Percentiles rank a stretch among this genome's conserved stretches.
These are phyloP conservation scores for Volucella inflata DNA, from an alignment of 2,888 invertebrate species.

Conservation along the genomic window DNA sequence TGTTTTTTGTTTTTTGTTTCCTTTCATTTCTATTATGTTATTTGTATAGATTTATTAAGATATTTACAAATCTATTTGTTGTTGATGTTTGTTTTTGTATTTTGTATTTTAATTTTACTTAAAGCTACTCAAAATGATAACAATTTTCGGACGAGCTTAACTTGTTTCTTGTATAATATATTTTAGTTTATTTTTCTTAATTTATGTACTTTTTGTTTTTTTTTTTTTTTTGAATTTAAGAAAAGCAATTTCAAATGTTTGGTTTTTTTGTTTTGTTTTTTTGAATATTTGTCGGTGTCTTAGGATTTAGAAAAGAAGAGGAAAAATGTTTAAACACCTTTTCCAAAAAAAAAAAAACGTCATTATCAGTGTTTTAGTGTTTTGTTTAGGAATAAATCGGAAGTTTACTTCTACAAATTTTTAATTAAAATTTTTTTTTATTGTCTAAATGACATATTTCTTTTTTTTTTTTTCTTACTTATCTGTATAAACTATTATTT, in stretches of 20 bases:
- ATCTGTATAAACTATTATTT: slow-evolving; percentile 17
- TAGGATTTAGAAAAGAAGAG: slow-evolving; percentile 37
- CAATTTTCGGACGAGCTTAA: slow-evolving; percentile 74
- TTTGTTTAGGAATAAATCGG: slow-evolving; percentile 67
- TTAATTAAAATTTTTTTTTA: slow-evolving; percentile 50
- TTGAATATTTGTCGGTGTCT: slow-evolving; percentile 32
- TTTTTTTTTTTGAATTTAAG: slow-evolving; percentile 31
- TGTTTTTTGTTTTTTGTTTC: slow-evolving; percentile 15
- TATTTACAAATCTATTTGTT: slow-evolving; percentile 73
- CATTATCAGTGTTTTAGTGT: slow-evolving; percentile 48
- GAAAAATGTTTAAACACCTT: slow-evolving; percentile 30
- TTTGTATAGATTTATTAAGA: slow-evolving; percentile 72
- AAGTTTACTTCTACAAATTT: slow-evolving; percentile 52
- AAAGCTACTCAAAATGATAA: slow-evolving; percentile 74
- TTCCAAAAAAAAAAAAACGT: slow-evolving; percentile 46
- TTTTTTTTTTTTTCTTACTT: slow-evolving; percentile 27
- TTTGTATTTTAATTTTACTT: slow-evolving; percentile 53
- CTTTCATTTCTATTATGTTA: slow-evolving; percentile 45
- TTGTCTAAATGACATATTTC: slow-evolving; percentile 74
- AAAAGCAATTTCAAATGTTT: slow-evolving; percentile 68
- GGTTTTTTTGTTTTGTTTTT: too few relatives aligned
- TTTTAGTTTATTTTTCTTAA: not conserved
- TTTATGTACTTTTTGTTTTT: slow-evolving; percentile 32
- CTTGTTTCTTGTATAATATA: slow-evolving; percentile 12
- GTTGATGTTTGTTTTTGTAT: not conserved